Evolutionary conservation across 2,797 vertebrate genomes (phyloP).

Genomic region (Rachycentron canadum): DNA sequence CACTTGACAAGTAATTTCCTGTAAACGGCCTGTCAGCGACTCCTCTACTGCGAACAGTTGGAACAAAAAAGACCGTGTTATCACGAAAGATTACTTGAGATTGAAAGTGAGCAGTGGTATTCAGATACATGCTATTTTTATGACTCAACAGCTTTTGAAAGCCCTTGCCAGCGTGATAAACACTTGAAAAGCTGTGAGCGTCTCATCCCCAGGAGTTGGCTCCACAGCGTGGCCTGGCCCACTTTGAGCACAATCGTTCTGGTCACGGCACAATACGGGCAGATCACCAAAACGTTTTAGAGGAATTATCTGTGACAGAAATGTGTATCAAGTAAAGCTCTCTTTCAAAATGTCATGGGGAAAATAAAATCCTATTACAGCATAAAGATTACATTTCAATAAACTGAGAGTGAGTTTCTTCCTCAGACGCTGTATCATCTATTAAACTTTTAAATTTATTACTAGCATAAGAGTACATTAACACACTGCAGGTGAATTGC

Average conservation of each 20-base stretch:
- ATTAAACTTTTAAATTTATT: conserved; percentile 22
- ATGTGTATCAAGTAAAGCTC: conserved; percentile 6
- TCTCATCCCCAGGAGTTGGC: conserved; percentile 67
- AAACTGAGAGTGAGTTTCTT: conserved; percentile 14
- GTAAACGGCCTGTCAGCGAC: conserved; percentile 55
- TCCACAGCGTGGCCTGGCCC: conserved; percentile 25
- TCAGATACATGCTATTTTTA: conserved; percentile 80
- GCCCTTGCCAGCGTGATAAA: conserved; percentile 78
- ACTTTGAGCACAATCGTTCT: conserved; percentile 51
- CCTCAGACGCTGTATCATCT: conserved; percentile 1
- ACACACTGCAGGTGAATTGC: conserved; percentile 43
- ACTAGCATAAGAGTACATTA: conserved; percentile 36
- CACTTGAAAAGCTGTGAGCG: conserved; percentile 77
- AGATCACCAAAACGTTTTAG: conserved; percentile 27
- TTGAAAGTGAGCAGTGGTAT: conserved; percentile 71
- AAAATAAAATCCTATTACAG: conserved; percentile 21
- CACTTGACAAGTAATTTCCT: conserved; percentile 72
- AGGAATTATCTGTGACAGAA: conserved; percentile 17
- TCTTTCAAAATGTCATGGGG: conserved; percentile 10
- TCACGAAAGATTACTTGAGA: conserved; percentile 71
- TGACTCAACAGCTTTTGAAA: conserved; percentile 78
- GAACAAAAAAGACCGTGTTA: conserved; percentile 65
- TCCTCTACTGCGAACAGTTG: conserved; percentile 38
- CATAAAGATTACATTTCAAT: neutral
- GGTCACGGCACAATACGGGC: conserved; percentile 25